Evolutionary conservation across 1,140 invertebrate species (phyloP), one percentile per base, ranked within the genome.

Genomic region (Akabosia matsudoensis): DNA sequence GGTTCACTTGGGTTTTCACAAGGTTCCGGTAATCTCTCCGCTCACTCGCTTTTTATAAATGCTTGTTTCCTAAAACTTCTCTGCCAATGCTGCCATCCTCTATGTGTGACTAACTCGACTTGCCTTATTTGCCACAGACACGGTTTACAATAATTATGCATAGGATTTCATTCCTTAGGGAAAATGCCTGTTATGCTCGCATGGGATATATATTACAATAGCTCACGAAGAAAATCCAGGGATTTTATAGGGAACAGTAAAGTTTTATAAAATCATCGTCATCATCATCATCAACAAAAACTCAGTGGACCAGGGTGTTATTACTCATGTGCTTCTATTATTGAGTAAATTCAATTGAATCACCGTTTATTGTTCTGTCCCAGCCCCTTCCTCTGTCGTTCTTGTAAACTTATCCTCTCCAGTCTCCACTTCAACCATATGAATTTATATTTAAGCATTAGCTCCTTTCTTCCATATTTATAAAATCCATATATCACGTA

Each of bases 321-420:
- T 61, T n/a, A 61, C 24, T n/a, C 54, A 16, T 61, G 54, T 61
- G 54, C 54, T 24, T 4, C 28, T n/a, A 67, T 22, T 67, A 67
- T 31, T 67, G 30, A 67, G 61, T 67, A 67, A 67, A 67, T 67
- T 67, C 61, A 67, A 67, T 67, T 67, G 61, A 67, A 67, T 67
- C 61, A 67, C 61, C 61, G 24, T 67, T 67, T 67, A 67, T 67
- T 67, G 61, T 67, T 67, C 61, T 67, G 61, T 67, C 28, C 28
- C 24, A 30, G 61, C 61, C 61, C 61, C 28, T n/a, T 67, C 31
- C 28, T 30, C n/a, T n/a, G n/a, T n/a, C n/a, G n/a, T n/a, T n/a
- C n/a, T n/a, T n/a, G n/a, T n/a, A n/a, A n/a, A n/a, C n/a, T n/a
- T n/a, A n/a, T 31, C 24, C 31, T 31, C 28, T 16, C 22, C 28